Evolutionary conservation across 2,888 invertebrate genomes (phyloP), one percentile per base, ranked within the genome.

Genomic region (Chrysodeixis includens): DNA sequence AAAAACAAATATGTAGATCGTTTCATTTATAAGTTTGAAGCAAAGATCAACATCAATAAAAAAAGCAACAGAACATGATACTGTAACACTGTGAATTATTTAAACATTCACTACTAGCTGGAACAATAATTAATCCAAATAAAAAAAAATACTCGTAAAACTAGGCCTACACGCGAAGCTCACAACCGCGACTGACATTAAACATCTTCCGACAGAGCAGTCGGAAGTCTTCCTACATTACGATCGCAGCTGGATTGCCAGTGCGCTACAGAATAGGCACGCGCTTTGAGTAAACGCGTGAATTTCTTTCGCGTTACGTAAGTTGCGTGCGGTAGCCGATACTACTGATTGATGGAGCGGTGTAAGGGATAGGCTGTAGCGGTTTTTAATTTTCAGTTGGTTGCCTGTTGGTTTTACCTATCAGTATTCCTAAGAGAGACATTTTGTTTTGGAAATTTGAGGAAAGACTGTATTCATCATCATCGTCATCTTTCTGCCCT

Each of bases 251-350:
- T 62, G 54, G 61, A 67, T 56, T 56, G 66, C 40, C 74, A 62
- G 56, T 67, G 53, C 69, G 61, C 59, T 67, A 40, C 74, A 56
- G 77, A 81, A 81, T 84, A 74, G 56, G 70, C 69, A 74, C 73
- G 62, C 69, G 68, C 46, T 56, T 72, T 44, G 65, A 57, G 61
- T 57, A 49, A 61, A 74, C 65, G 79, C 78, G 81, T 83, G 76
- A 81, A 84, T 82, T 83, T 81, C 80, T 83, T 82, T 83, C 72
- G 56, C 54, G 68, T 86, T 87, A 81, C 80, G 79, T 76, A 86
- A 86, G 44, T 56, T 66, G 67, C 72, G 59, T 8, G 64, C 66
- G 67, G 71, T 72, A 76, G 63, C 66, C 77, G 78, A 81, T 83
- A 80, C 79, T 79, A 76, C 82, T 81, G 79, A 82, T 81, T 79